These are phyloP conservation scores for Calliphora vicina DNA, from an alignment of 1,140 invertebrate genomes.

Conservation along the genomic window DNA sequence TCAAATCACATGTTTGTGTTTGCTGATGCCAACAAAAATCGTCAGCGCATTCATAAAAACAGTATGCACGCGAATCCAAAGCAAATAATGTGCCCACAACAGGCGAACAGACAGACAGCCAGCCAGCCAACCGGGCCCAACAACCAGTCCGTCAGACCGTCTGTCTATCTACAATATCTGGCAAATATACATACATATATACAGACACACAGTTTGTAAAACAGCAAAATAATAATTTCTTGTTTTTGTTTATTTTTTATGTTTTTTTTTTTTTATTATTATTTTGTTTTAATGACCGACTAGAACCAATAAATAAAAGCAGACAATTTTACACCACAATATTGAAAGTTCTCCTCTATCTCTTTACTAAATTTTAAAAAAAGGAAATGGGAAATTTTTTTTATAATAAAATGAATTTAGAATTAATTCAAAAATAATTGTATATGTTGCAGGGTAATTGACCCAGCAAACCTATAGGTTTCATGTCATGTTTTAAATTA, in stretches of 20 bases:
- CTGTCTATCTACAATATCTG: no score
- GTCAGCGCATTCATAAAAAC: conserved; percentile 33
- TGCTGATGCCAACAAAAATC: conserved; percentile 20
- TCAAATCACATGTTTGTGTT: conserved; percentile 27
- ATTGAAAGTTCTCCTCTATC: background rate
- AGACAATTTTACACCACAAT: background rate
- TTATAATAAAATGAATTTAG: no score
- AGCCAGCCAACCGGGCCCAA: background rate
- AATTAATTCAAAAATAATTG: no score
- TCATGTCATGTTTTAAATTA: no score
- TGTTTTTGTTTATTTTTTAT: background rate
- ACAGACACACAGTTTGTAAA: background rate
- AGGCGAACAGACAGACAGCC: background rate
- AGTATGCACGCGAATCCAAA: conserved; percentile 14
- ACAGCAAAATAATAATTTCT: background rate
- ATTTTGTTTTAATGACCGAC: background rate
- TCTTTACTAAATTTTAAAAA: background rate
- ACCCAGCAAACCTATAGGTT: no score
- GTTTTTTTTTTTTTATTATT: background rate
- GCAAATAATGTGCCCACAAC: background rate
- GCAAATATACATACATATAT: background rate
- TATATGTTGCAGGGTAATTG: no score
- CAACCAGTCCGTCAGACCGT: background rate
- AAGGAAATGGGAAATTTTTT: no score
- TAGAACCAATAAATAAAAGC: conserved; percentile 1